phyloP scores from a whole-genome alignment of 2,797 vertebrate species.

The Lithobates sylvaticus region DNA sequence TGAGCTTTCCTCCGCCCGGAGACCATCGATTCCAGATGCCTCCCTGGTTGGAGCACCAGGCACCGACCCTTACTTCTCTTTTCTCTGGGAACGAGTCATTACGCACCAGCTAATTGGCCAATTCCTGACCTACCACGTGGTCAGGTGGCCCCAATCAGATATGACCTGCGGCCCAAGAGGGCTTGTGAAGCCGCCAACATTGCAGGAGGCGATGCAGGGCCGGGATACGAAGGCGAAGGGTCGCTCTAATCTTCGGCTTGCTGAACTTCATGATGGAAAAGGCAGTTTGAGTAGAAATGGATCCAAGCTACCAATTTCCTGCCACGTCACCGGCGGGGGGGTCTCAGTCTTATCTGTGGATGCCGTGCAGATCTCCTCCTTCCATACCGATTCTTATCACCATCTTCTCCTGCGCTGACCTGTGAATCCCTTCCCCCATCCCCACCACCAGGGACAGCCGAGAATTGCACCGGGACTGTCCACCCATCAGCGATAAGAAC shows the following conservation, averaged over 20 bases:
- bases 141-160: slow-evolving; percentile 4
- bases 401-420: no score
- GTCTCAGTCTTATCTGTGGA: background rate
- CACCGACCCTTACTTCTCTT: slow-evolving; percentile 2
- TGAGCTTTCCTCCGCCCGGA: slow-evolving; percentile 1
- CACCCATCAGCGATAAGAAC: no score
- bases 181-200: background rate
- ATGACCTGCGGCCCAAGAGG: background rate
- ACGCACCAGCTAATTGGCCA: slow-evolving; percentile 38
- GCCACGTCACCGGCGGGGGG: background rate
- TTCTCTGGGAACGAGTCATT: slow-evolving; percentile 20
- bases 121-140: slow-evolving; percentile 6
- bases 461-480: no score
- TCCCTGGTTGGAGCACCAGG: slow-evolving; percentile 5
- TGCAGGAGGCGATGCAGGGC: background rate
- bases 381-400: no score
- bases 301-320: background rate
- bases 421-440: no score
- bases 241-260: background rate
- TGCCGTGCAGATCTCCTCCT: no score
- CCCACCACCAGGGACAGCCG: no score
- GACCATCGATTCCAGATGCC: slow-evolving; percentile 1
- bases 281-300: background rate
- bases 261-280: slow-evolving; percentile 1
- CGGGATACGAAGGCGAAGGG: background rate